Base-by-base conservation (phyloP, 2,113 vertebrate genomes). In the Tamias sibiricus region DNA sequence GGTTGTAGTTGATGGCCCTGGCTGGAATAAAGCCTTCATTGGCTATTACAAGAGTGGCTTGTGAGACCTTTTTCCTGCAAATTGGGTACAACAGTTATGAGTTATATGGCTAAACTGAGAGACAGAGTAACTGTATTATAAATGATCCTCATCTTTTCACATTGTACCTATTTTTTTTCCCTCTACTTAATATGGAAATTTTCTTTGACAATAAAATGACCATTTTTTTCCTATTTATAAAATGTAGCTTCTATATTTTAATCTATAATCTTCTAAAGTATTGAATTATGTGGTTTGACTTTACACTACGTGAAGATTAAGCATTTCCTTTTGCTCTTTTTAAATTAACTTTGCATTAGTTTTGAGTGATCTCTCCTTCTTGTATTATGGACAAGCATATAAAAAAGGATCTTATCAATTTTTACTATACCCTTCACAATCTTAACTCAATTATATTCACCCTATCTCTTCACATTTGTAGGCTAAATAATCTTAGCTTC, bases 381-480 rank as follows among this genome's bases (percentile, higher is more conserved):
- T 96, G 74, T 96, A 95, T 95, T 97, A 92, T 92, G 95, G 92
- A 94, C 94, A 40, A 96, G 54, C 64, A 95, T 91, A 96, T 82
- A 95, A 95, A 98, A 93, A 97, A 91, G 92, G 26, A 92, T 90
- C 76, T 96, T 98, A 97, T 97, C 97, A 94, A 83, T 88, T 97
- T 97, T 97, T 98, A 90, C 85, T 97, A 77, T 92, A 96, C 87
- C 57, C 81, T 95, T 97, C 92, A 96, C 92, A 93, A 95, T 97
- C 96, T 97, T 97, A 96, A 97, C 97, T 98, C 95, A 97, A 97
- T 98, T 98, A 96, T 97, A 95, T 90, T 97, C 76, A 84, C 59
- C 91, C 66, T 95, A 93, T 95, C 90, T 96, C 71, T 96, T 91
- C 91, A 87, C 75, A 91, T 94, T 97, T 95, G 80, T 35, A 79